Base-by-base conservation (phyloP, 2,888 invertebrate genomes). In the Hirtodrosophila confusa region DNA sequence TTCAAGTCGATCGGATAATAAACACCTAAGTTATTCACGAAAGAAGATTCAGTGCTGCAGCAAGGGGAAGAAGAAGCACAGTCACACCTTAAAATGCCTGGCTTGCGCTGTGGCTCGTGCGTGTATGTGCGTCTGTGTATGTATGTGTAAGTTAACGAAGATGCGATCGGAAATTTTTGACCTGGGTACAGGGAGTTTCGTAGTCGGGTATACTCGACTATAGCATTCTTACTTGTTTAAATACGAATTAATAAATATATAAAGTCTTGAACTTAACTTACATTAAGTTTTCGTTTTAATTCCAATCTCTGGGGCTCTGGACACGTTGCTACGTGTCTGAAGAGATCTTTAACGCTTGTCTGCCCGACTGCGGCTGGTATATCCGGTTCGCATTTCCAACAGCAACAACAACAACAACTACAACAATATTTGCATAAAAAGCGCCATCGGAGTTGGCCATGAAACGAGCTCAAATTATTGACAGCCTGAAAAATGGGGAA, bases 401-500 rank as follows among this genome's bases (percentile, higher is more conserved):
- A 27, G 6, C 2, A 48, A 8, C 17, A 40, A 9, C 17, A 40
- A 9, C 11, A 7, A 24, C 5, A 27, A 3, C 9, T 8, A 8
- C 31, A 31, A 31, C 3, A 47, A 47, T 41, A 54, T 66, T 66
- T 69, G 60, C 54, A 69, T 69, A 66, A 54, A 47, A 44, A 39
- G 45, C 10, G 24, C 17, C 31, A 31, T 11, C 10, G 40, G 39
- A 37, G 51, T 39, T 17, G 17, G 27, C 23, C 53, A 40, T 43
- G 45, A 47, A 72, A 62, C 67, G 55, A 78, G 72, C 45, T 60
- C 54, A 47, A 56, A 54, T 56, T 73, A 65, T 83, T 80, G 80
- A 64, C 77, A 66, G 53, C 31, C 47, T 60, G 74, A 78, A 83
- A 80, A 83, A 60, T 74, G 63, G 55, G 44, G 57, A 56, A 69